Conservation (phyloP, 2,797 vertebrate species). For the Bradypus variegatus region DNA sequence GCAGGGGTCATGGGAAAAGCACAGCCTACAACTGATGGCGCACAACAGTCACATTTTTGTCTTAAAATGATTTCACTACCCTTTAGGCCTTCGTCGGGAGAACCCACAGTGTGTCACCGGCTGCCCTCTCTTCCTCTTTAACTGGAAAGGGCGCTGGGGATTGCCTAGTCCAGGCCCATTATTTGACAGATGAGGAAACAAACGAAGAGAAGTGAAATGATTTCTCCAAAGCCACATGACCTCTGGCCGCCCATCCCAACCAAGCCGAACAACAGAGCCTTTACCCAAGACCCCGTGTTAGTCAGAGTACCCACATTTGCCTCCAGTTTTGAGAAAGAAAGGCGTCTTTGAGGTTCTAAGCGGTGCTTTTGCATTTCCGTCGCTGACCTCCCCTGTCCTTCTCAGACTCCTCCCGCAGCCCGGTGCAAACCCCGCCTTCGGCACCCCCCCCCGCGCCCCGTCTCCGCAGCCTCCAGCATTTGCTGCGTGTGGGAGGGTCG, state of each 20-base stretch:
- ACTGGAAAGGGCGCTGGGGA: not conserved
- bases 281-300: not conserved
- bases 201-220: not conserved
- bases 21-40: not conserved
- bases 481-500: too few relatives aligned
- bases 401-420: not conserved
- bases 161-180: not conserved
- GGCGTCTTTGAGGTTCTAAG: not conserved
- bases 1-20: not conserved
- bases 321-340: not conserved
- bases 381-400: not conserved
- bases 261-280: fast-evolving
- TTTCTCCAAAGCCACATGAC: not conserved
- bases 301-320: not conserved
- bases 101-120: not conserved
- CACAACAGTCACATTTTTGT: not conserved
- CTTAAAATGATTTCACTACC: not conserved
- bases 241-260: fast-evolving
- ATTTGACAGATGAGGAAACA: not conserved
- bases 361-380: not conserved
- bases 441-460: not conserved
- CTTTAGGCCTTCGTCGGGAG: not conserved
- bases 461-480: not conserved
- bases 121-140: conserved; percentile 4
- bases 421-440: not conserved